These are phyloP conservation scores for Rousettus madagascariensis DNA, from an alignment of 2,797 vertebrate genomes.

Conservation along the genomic window DNA sequence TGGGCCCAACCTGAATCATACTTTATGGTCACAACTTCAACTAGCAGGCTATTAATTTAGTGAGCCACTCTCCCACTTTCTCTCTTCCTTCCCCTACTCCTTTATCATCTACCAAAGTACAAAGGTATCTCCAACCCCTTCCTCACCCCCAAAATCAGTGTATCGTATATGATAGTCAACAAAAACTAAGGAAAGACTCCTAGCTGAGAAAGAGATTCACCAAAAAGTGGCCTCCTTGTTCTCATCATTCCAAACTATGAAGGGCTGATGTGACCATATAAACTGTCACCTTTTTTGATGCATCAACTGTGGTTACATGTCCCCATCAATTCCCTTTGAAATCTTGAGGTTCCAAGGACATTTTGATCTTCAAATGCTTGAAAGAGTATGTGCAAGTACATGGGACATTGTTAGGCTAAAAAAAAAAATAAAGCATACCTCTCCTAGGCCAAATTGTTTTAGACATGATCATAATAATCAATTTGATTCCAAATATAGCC, in stretches of 20 bases:
- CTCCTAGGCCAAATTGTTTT: slow-evolving; percentile 4
- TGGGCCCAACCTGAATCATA: slow-evolving; percentile 12
- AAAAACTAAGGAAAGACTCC: not conserved
- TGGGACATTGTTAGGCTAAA: not conserved
- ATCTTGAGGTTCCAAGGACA: slow-evolving; percentile 32
- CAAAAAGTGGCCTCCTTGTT: not conserved
- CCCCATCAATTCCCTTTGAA: slow-evolving; percentile 12
- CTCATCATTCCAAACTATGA: not conserved
- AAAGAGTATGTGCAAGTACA: slow-evolving; percentile 25
- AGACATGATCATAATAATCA: slow-evolving; percentile 40
- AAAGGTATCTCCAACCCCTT: not conserved
- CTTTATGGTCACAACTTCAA: not conserved
- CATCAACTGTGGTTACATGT: not conserved
- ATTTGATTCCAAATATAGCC: slow-evolving; percentile 13
- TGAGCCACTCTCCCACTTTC: not conserved
- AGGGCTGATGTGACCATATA: not conserved
- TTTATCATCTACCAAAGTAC: not conserved
- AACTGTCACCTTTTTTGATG: not conserved
- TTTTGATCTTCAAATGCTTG: slow-evolving; percentile 37
- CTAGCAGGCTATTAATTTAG: not conserved
- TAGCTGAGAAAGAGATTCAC: not conserved
- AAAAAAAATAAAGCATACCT: not conserved
- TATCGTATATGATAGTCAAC: not conserved
- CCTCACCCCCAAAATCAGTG: not conserved
- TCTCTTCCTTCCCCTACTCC: not conserved